phyloP scores from a whole-genome alignment of 2,113 vertebrate genomes.

The Boleophthalmus pectinirostris region DNA sequence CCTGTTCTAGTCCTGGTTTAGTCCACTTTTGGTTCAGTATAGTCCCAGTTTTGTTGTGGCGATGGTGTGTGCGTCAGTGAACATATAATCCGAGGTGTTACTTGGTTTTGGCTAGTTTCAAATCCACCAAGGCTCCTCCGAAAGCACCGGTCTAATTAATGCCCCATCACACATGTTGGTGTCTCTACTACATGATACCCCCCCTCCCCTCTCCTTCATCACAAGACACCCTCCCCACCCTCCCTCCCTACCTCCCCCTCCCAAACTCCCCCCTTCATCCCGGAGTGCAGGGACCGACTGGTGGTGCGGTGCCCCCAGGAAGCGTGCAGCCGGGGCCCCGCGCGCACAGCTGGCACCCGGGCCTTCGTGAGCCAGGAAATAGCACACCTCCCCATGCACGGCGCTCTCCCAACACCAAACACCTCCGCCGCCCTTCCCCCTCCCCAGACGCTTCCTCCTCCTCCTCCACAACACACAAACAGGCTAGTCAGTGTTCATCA shows the following conservation, averaged over 20 bases:
- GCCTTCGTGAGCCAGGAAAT: slow-evolving; percentile 69
- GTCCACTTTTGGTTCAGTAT: too few relatives aligned
- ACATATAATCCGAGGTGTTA: too few relatives aligned
- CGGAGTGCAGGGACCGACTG: slow-evolving; percentile 64
- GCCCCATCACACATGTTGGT: slow-evolving; percentile 50
- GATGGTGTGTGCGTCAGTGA: too few relatives aligned
- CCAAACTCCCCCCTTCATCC: slow-evolving; percentile 32
- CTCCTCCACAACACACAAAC: slow-evolving; percentile 19
- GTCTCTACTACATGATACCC: slow-evolving; percentile 17
- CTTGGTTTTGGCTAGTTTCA: too few relatives aligned
- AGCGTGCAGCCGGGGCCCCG: slow-evolving; percentile 60
- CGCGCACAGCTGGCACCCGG: slow-evolving; percentile 68
- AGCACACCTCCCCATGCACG: slow-evolving; percentile 45
- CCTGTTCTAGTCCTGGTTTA: too few relatives aligned
- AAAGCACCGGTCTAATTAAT: slow-evolving; percentile 58
- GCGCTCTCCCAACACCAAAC: slow-evolving; percentile 9
- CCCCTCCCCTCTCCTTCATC: too few relatives aligned
- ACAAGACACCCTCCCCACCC: too few relatives aligned
- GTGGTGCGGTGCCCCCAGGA: slow-evolving; percentile 72
- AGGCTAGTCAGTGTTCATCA: slow-evolving; percentile 42
- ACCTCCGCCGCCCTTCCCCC: neutral
- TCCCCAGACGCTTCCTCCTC: slow-evolving; percentile 22
- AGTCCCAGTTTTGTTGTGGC: too few relatives aligned
- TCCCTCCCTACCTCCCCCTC: too few relatives aligned
- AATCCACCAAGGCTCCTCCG: slow-evolving; percentile 25